Base-by-base conservation (phyloP, 2,888 invertebrate genomes). In the Lithophane socia region DNA sequence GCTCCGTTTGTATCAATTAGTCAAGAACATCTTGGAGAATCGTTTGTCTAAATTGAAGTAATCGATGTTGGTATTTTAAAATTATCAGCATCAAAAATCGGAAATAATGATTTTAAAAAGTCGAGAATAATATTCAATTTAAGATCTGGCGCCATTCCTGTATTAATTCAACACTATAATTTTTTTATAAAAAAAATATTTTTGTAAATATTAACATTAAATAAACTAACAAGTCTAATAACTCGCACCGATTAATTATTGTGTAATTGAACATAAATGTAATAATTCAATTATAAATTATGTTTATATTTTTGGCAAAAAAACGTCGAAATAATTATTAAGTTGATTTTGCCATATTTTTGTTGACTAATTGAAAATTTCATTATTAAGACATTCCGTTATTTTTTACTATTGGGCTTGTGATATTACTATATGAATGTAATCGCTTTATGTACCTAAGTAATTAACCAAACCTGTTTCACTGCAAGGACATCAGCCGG, bases 311-410 rank as follows among this genome's bases (percentile, higher is more conserved):
- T 64, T 44, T 58, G 21, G 5, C 3, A 44, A n/a, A 37, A 69
- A 60, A 13, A 63, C 5, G 10, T 21, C 52, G 24, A 44, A 47
- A 52, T 71, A n/a, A 47, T 84, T 29, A 21, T 9, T 71, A 83
- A 52, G 37, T 65, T 52, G 13, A 21, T 73, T 79, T 74, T 65
- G 64, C 73, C 54, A 74, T 77, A 63, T n/a, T 69, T 68, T 81
- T 72, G 47, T 73, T 85, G 42, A 77, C 24, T 61, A 21, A 64
- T 73, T 71, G 13, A 70, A 70, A 58, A 65, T 71, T 77, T 16
- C 18, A 69, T 37, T 13, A 65, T 21, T 64, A 37, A 54, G 58
- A 82, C 86, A 83, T 85, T 83, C 83, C 83, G 71, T 74, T 68
- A 21, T 49, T 77, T 44, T 68, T 63, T 52, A 52, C 29, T 64